These are phyloP conservation scores for Ctenicera cuprea DNA, from an alignment of 2,888 invertebrate species.

Conservation along the genomic window DNA sequence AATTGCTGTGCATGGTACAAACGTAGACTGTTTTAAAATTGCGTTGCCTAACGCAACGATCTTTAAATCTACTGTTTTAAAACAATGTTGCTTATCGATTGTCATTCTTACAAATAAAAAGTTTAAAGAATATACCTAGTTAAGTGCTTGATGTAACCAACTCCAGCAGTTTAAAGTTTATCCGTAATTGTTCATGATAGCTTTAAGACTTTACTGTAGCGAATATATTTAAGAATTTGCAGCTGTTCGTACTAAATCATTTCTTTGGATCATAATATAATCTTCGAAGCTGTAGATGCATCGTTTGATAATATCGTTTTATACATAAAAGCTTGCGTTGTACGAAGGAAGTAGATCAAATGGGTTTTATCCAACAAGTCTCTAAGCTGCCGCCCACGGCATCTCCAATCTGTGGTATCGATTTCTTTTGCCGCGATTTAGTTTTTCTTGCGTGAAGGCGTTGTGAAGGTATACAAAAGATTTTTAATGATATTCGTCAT, in stretches of 20 bases:
- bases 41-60: too few relatives aligned
- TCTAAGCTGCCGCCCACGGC: slow-evolving; percentile 24
- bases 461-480: neutral
- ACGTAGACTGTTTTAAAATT: too few relatives aligned
- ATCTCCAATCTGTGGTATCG: slow-evolving; percentile 22
- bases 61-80: too few relatives aligned
- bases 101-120: too few relatives aligned
- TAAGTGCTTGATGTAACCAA: too few relatives aligned
- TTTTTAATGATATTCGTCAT: neutral
- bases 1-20: too few relatives aligned
- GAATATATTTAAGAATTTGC: slow-evolving; percentile 16
- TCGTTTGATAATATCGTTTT: slow-evolving; percentile 8
- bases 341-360: slow-evolving; percentile 3
- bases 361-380: neutral
- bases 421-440: slow-evolving; percentile 11
- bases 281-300: slow-evolving; percentile 13
- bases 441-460: neutral
- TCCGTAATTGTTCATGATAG: neutral
- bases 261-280: neutral
- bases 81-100: too few relatives aligned
- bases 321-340: slow-evolving; percentile 1
- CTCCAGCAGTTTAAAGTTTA: too few relatives aligned
- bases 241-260: slow-evolving; percentile 14
- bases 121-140: too few relatives aligned
- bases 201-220: neutral